phyloP scores from a whole-genome alignment of 2,888 invertebrate genomes.

The Ganaspis brasiliensis region DNA sequence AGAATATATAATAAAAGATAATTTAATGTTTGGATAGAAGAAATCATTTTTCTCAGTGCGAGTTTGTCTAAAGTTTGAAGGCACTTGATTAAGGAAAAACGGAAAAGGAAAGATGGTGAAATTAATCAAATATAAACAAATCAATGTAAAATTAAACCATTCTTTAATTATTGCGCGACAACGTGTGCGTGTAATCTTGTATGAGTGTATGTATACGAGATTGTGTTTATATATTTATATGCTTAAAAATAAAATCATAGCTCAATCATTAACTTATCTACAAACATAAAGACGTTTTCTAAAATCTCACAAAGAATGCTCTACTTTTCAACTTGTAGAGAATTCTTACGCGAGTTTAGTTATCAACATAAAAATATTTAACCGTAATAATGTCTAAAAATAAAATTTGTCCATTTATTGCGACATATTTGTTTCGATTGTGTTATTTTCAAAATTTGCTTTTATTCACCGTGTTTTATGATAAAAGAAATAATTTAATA shows the following conservation, averaged over 20 bases:
- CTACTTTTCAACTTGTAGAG: constrained; percentile 46
- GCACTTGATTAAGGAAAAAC: constrained; percentile 27
- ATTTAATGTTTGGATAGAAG: no score
- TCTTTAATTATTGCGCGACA: constrained; percentile 71
- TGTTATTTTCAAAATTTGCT: constrained; percentile 35
- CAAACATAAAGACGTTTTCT: constrained; percentile 62
- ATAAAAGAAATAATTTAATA: no score
- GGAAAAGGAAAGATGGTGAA: constrained; percentile 53
- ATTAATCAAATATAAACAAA: constrained; percentile 63
- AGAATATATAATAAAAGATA: no score
- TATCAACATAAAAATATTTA: constrained; percentile 48
- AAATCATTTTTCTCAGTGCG: no score
- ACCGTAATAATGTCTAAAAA: constrained; percentile 45
- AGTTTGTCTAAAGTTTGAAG: no score
- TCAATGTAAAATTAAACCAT: constrained; percentile 76
- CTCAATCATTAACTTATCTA: constrained; percentile 69
- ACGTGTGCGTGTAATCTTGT: constrained; percentile 58
- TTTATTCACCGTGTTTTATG: no score
- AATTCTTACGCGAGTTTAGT: not conserved
- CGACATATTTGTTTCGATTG: constrained; percentile 32
- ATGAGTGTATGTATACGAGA: constrained; percentile 31
- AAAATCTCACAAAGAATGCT: not conserved
- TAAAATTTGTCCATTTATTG: constrained; percentile 26
- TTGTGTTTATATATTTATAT: constrained; percentile 41
- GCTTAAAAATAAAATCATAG: constrained; percentile 66